Percentiles rank a stretch among this genome's conserved stretches.
Evolutionary conservation across 2,888 invertebrate species (phyloP).

Genomic region (Aproaerema taeniolella): DNA sequence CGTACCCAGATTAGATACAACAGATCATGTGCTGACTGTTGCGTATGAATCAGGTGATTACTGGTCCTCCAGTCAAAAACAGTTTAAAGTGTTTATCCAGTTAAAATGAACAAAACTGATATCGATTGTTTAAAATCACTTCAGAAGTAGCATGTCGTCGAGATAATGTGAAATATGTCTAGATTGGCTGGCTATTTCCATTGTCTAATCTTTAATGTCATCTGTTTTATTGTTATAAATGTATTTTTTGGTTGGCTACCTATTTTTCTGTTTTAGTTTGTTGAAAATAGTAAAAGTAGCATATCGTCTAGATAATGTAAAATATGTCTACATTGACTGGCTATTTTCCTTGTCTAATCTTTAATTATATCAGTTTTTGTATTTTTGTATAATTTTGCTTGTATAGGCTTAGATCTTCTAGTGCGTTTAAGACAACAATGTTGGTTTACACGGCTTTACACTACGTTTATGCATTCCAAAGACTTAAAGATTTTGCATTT

Average conservation of each 20-base stretch:
- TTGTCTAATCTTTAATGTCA: conserved; percentile 3
- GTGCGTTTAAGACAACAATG: no score
- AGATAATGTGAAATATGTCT: conserved; percentile 13
- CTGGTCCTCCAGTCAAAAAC: conserved; percentile 32
- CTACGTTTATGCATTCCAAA: no score
- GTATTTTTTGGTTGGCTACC: no score
- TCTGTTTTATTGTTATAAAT: no score
- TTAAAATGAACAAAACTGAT: no score
- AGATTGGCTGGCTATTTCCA: conserved; percentile 11
- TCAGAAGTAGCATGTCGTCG: conserved; percentile 22
- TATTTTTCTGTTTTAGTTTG: conserved; percentile 25
- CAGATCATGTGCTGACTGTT: conserved; percentile 44
- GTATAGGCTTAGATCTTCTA: no score
- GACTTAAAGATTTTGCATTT: no score
- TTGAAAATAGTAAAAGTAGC: conserved; percentile 29
- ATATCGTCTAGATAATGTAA: conserved; percentile 12
- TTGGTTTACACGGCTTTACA: no score
- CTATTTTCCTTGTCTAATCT: conserved; percentile 12
- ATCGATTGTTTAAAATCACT: conserved; percentile 32
- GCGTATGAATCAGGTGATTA: conserved; percentile 48
- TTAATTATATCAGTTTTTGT: no score
- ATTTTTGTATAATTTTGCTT: no score
- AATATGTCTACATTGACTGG: conserved; percentile 11
- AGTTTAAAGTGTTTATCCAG: conserved; percentile 30
- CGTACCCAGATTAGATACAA: conserved; percentile 27